Base-by-base conservation (phyloP, 2,888 invertebrate species). In the Diarsia dahlii region DNA sequence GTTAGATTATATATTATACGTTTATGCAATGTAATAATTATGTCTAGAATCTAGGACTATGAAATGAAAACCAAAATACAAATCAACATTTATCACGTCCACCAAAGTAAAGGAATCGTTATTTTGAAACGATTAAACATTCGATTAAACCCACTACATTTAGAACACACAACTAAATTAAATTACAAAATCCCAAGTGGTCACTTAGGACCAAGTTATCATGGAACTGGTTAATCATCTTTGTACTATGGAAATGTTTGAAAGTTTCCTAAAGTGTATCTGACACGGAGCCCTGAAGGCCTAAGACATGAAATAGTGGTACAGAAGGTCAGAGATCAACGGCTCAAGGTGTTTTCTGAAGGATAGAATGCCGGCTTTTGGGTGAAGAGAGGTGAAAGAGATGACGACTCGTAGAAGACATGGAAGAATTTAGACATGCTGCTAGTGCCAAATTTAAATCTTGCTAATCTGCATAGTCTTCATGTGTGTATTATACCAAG, bases 241-340 rank as follows among this genome's bases (percentile, higher is more conserved):
- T 86, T 81, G 76, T 84, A 67, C 74, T 76, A 81, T 79, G 74
- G 73, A 76, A 87, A 85, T 86, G 84, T 87, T 86, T 76, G 73
- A 65, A 84, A 86, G 84, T 86, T 86, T 66, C 64, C 13, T 67
- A 45, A 80, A 86, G 69, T 86, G 86, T 80, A 60, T 81, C 75
- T 87, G 86, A 85, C 87, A 80, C 64, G 81, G 77, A 72, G 68
- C 76, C 77, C 71, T 78, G 18, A 76, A 80, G 84, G 73, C 71
- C 39, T 66, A 45, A 39, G 4, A 4, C 23, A 60, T 10, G 3
- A n/a, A 23, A 15, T 12, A 52, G 46, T 18, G 1, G 0, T 34
- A n/a, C 18, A 72, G 39, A 78, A 78, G 79, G 58, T 46, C 12
- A 18, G 60, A 10, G 34, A 10, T n/a, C 60, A 34, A 34, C 10